Percentiles rank a stretch among this genome's conserved stretches.
Evolutionary conservation across 2,797 vertebrate species (phyloP).

Genomic region (Rhinogobio ventralis): DNA sequence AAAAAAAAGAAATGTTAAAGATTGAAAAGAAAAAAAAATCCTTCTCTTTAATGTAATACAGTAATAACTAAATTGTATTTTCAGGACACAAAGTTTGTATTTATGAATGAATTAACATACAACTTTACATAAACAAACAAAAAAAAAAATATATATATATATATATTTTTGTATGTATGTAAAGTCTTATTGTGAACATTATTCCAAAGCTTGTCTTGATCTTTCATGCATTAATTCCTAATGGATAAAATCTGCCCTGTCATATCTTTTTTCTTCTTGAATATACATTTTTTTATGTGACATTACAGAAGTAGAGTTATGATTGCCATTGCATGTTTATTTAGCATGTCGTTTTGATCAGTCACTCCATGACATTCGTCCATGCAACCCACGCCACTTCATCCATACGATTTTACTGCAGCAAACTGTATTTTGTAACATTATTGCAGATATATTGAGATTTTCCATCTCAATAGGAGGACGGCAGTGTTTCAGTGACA

Average conservation of each 20-base stretch:
- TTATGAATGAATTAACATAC: neutral
- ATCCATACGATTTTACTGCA: neutral
- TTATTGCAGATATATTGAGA: constrained; percentile 24
- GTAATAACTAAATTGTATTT: neutral
- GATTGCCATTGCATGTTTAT: constrained; percentile 10
- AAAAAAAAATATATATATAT: too few relatives aligned
- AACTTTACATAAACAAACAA: too few relatives aligned
- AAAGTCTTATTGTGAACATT: neutral
- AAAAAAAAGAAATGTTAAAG: too few relatives aligned
- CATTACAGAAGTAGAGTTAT: neutral
- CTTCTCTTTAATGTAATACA: too few relatives aligned
- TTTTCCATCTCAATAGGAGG: constrained; percentile 3
- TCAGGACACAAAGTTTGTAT: neutral
- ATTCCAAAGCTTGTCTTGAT: too few relatives aligned
- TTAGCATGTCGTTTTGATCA: neutral
- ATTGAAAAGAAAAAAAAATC: too few relatives aligned
- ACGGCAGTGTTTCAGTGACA: constrained; percentile 4
- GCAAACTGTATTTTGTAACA: neutral
- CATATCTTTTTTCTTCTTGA: too few relatives aligned
- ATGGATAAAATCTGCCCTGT: neutral
- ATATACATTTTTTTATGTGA: neutral
- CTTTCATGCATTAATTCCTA: neutral
- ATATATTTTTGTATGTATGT: too few relatives aligned
- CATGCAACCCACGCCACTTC: neutral
- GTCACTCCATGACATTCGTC: neutral